Evolutionary conservation across 2,888 invertebrate genomes (phyloP).

Genomic region (Oligia fasciuncula): DNA sequence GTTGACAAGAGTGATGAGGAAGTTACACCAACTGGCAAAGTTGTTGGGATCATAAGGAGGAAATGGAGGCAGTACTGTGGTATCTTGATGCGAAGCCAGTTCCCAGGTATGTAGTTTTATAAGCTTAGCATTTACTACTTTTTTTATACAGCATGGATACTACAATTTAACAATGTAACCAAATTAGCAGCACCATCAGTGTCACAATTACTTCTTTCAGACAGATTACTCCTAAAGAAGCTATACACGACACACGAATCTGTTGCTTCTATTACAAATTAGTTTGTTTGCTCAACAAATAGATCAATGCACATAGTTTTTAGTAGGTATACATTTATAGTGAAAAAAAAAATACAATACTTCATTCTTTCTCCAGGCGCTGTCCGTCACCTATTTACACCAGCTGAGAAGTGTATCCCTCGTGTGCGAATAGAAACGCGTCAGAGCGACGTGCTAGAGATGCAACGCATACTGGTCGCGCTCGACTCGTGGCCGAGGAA

Average conservation of each 20-base stretch:
- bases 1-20: constrained; percentile 79
- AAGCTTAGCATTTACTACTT: not conserved
- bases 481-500: constrained; percentile 99
- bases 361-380: constrained; percentile 79
- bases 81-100: constrained; percentile 94
- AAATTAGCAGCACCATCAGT: not conserved
- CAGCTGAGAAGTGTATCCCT: constrained; percentile 98
- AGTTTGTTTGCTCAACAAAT: not conserved
- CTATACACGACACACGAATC: not conserved
- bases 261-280: not conserved
- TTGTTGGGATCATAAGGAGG: constrained; percentile 97
- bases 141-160: not conserved
- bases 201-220: not conserved
- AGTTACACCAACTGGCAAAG: constrained; percentile 86
- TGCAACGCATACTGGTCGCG: constrained; percentile 97
- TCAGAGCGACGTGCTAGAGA: constrained; percentile 94
- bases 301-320: not conserved
- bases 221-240: not conserved
- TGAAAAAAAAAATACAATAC: no score
- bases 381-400: constrained; percentile 96
- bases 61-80: constrained; percentile 99
- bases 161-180: not conserved
- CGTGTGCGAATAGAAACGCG: constrained; percentile 98
- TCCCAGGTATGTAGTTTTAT: constrained; percentile 86
- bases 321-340: not conserved